A percentile compares a stretch with the other conserved stretches of the same genome.
Conservation (phyloP, 2,888 invertebrate species). For the Subacronicta megacephala region DNA sequence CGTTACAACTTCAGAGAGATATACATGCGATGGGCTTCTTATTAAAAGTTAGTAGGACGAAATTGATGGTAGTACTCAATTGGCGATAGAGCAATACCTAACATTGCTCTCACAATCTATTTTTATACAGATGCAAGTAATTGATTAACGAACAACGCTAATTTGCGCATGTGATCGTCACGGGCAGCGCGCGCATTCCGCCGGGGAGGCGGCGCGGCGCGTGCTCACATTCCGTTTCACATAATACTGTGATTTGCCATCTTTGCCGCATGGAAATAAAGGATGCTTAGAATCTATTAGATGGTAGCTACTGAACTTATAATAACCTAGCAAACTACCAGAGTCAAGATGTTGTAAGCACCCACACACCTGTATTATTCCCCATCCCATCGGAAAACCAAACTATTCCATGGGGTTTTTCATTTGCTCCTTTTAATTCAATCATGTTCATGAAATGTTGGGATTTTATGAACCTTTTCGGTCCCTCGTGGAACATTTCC, state of each 20-base stretch:
- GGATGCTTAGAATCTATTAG: slow-evolving; percentile 47
- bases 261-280: slow-evolving; percentile 66
- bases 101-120: background rate
- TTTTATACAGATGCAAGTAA: slow-evolving; percentile 36
- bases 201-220: slow-evolving; percentile 78
- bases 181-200: slow-evolving; percentile 73
- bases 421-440: too few species aligned
- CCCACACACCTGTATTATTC: background rate
- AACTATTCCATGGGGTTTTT: too few species aligned
- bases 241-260: slow-evolving; percentile 67
- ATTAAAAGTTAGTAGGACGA: too few species aligned
- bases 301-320: slow-evolving; percentile 10
- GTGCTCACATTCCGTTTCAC: slow-evolving; percentile 86
- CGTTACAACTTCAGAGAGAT: too few species aligned
- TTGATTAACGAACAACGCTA: slow-evolving; percentile 51
- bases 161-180: slow-evolving; percentile 58
- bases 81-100: too few species aligned
- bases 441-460: too few species aligned
- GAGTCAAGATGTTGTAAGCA: too few species aligned
- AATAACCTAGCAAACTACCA: too few species aligned
- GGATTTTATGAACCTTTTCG: too few species aligned
- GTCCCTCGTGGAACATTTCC: too few species aligned
- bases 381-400: background rate
- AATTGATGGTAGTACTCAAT: too few species aligned
- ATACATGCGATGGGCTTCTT: too few species aligned